These are phyloP conservation scores for Eucera pruinosa DNA, from an alignment of 2,888 invertebrate species.

Conservation along the genomic window DNA sequence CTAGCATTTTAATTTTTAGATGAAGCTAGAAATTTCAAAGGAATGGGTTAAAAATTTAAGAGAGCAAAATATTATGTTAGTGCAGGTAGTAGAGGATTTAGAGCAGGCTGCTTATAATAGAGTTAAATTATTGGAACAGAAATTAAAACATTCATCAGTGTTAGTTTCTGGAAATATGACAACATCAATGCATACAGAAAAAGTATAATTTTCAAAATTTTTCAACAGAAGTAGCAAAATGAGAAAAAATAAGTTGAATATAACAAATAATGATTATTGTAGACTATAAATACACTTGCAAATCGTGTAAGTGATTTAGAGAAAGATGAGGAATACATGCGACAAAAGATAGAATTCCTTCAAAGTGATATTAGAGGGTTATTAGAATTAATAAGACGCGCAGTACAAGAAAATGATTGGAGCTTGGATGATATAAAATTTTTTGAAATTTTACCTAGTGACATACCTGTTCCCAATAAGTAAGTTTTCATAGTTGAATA, in stretches of 20 bases:
- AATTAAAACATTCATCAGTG: conserved; percentile 84
- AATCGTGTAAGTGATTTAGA: conserved; percentile 74
- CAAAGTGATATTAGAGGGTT: conserved; percentile 86
- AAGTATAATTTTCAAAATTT: conserved; percentile 64
- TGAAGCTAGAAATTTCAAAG: conserved; percentile 87
- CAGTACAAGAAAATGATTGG: conserved; percentile 85
- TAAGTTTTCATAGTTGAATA: conserved; percentile 68
- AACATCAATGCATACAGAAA: conserved; percentile 73
- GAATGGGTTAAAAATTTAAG: conserved; percentile 89
- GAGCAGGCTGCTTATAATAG: conserved; percentile 88
- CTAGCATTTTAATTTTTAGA: conserved; percentile 83
- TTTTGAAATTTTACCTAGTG: conserved; percentile 83
- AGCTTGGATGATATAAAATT: conserved; percentile 86
- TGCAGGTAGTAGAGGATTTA: conserved; percentile 88
- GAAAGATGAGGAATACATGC: conserved; percentile 80
- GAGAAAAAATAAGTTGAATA: too few relatives aligned
- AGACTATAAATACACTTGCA: conserved; percentile 77
- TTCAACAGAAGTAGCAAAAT: not conserved
- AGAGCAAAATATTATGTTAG: conserved; percentile 89
- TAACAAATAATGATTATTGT: conserved; percentile 11
- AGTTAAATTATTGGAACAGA: conserved; percentile 86
- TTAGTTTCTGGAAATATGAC: conserved; percentile 78
- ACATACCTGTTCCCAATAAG: conserved; percentile 76
- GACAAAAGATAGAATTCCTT: conserved; percentile 84
- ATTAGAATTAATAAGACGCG: conserved; percentile 86